These are phyloP conservation scores for Gymnosoma rotundatum DNA, from an alignment of 2,888 invertebrate genomes.

Conservation along the genomic window DNA sequence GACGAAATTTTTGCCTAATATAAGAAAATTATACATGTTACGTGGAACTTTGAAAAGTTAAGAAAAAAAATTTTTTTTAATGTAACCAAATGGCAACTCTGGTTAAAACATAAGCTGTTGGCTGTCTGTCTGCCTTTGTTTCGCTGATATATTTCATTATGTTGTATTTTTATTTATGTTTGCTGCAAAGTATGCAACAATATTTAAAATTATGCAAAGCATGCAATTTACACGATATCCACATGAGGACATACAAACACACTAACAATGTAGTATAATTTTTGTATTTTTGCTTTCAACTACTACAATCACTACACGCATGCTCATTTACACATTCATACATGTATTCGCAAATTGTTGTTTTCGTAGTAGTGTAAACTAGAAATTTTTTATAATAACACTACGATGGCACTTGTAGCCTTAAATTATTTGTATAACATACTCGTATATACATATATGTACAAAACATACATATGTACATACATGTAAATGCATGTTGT, in stretches of 20 bases:
- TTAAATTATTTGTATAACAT: too few relatives aligned
- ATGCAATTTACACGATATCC: slow-evolving; percentile 58
- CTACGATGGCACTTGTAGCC: too few relatives aligned
- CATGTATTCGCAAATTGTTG: not conserved
- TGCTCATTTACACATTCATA: too few relatives aligned
- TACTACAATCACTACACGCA: not conserved
- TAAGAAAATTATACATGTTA: too few relatives aligned
- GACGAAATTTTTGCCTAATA: too few relatives aligned
- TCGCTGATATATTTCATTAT: slow-evolving; percentile 1
- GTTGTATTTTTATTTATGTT: slow-evolving; percentile 45
- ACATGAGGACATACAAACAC: slow-evolving; percentile 24
- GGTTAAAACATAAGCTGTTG: slow-evolving; percentile 58
- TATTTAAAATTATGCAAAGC: slow-evolving; percentile 67
- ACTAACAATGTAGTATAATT: not conserved
- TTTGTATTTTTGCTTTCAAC: slow-evolving; percentile 3
- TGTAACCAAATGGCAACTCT: too few relatives aligned
- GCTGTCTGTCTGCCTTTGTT: slow-evolving; percentile 16
- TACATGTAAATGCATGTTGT: not conserved
- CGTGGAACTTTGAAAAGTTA: too few relatives aligned
- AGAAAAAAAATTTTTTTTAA: too few relatives aligned
- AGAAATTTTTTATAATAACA: too few relatives aligned
- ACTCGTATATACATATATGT: too few relatives aligned
- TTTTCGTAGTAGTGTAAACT: too few relatives aligned
- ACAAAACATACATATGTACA: not conserved
- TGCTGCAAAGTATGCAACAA: slow-evolving; percentile 61